Conservation (phyloP, 2,888 invertebrate genomes). For the Cantharis rufa region DNA sequence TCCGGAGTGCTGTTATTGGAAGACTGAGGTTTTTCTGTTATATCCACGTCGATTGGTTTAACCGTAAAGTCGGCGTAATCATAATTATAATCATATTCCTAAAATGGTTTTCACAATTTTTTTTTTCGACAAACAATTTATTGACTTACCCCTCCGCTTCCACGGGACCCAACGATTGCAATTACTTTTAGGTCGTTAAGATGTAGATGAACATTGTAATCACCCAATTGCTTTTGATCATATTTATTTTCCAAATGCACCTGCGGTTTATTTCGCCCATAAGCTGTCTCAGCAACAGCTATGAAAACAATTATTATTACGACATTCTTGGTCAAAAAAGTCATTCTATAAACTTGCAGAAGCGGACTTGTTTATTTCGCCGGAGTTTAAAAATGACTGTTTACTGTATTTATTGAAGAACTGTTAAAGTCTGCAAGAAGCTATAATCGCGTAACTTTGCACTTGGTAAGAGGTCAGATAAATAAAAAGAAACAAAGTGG, state of each 20-base stretch:
- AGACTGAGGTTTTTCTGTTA: neutral
- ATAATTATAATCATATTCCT: conserved; percentile 76
- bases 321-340: neutral
- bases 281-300: neutral
- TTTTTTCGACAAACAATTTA: neutral
- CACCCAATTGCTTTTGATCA: conserved; percentile 80
- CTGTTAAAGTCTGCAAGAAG: conserved; percentile 10
- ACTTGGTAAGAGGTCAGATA: conserved; percentile 30
- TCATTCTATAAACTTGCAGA: neutral
- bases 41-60: conserved; percentile 57
- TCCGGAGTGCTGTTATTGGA: neutral
- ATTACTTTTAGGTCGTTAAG: conserved; percentile 78
- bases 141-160: conserved; percentile 61
- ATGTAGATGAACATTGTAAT: conserved; percentile 78
- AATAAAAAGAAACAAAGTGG: conserved; percentile 26
- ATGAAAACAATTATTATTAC: conserved; percentile 1
- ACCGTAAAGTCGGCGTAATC: conserved; percentile 74
- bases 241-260: conserved; percentile 46
- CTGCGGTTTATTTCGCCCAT: conserved; percentile 1
- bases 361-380: neutral
- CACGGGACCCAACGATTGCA: conserved; percentile 66
- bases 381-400: neutral
- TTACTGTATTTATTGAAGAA: conserved; percentile 16
- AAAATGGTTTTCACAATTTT: conserved; percentile 39
- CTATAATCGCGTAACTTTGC: conserved; percentile 5